Evolutionary conservation across 2,113 vertebrate species (phyloP), one percentile per base, ranked within the genome.

Genomic region (Nyctereutes procyonoides): DNA sequence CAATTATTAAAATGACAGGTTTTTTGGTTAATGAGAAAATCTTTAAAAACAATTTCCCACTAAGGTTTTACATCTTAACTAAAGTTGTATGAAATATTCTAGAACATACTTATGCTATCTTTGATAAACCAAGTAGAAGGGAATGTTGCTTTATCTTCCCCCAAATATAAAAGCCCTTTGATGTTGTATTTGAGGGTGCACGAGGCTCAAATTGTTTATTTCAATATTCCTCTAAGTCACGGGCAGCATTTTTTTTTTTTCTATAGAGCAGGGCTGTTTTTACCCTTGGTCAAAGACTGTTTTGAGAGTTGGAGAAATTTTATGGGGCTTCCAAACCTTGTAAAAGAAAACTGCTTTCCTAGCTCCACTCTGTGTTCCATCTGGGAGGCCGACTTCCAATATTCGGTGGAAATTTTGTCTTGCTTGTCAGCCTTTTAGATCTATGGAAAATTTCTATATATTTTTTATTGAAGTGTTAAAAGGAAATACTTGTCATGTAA

Each of bases 241-340:
- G 0, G 24, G 9, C 35, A 28, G 13, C 4, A 0, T 16, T 65
- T n/a, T 8, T 28, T 8, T 28, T 22, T 51, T 19, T 2, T 17
- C 53, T 71, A 16, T 3, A 74, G 60, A 30, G 55, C 20, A 6
- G 28, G 58, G 32, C 26, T 0, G 58, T 95, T 97, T 97, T 95
- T 97, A 96, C 96, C 95, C 97, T 19, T 95, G 79, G 62, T 90
- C 97, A 90, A 74, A 98, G 38, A 65, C 53, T 83, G 81, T 83
- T 93, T 43, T 85, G 95, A 97, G 98, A 98, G 95, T 90, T 76
- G 88, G 88, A 93, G 91, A 94, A 90, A 51, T 97, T 88, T 99
- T 98, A 98, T 74, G 95, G 95, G 96, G 55, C 96, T 95, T 95
- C 95, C 80, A 96, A 98, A 98, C 48, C 97, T 98, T 96, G 90